These are phyloP conservation scores for Alligator mississippiensis DNA, from an alignment of 2,113 vertebrate genomes.

Conservation along the genomic window DNA sequence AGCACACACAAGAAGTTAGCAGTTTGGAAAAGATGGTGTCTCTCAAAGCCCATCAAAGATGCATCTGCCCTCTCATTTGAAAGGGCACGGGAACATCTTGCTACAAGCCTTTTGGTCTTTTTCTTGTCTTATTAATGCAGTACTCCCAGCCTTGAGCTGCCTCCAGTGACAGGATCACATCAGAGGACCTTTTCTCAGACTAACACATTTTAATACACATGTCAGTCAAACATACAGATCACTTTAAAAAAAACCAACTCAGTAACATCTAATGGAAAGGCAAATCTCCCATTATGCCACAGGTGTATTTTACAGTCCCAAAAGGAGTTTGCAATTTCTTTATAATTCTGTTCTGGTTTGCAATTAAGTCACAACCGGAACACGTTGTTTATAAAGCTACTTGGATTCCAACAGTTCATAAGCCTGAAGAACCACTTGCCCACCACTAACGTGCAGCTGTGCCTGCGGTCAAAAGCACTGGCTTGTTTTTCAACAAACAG, in stretches of 20 bases:
- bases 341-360: not conserved
- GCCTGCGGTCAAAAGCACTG: not conserved
- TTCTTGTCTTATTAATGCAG: not conserved
- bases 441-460: not conserved
- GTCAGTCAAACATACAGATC: not conserved
- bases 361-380: not conserved
- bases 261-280: not conserved
- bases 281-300: not conserved
- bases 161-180: not conserved
- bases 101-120: not conserved
- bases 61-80: not conserved
- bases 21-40: not conserved
- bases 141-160: constrained; percentile 8
- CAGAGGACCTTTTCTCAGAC: not conserved
- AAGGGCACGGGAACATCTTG: not conserved
- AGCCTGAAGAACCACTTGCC: not conserved
- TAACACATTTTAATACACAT: not conserved
- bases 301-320: not conserved
- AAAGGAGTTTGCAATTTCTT: not conserved
- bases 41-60: not conserved
- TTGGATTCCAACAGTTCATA: not conserved
- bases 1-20: not conserved
- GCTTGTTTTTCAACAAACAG: not conserved
- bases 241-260: not conserved
- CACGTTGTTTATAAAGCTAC: not conserved